Percentiles rank a stretch among this genome's conserved stretches.
Evolutionary conservation across 2,797 vertebrate species (phyloP).

Genomic region (Anas flavirostris): DNA sequence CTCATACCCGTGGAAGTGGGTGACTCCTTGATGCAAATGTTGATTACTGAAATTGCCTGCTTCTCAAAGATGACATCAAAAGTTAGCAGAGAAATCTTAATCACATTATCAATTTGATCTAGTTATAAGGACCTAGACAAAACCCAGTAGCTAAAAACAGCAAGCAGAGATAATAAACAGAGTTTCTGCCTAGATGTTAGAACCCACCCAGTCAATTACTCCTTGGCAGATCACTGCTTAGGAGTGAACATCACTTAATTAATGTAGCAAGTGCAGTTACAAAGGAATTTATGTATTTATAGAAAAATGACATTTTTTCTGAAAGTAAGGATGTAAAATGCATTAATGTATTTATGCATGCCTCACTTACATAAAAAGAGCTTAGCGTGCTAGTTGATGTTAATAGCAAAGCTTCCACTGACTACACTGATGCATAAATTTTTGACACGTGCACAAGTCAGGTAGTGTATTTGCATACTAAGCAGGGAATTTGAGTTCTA

Average conservation of each 20-base stretch:
- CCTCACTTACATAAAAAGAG: slow-evolving; percentile 23
- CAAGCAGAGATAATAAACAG: background rate
- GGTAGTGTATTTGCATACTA: slow-evolving; percentile 50
- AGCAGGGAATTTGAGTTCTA: slow-evolving; percentile 17
- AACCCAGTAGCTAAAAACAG: background rate
- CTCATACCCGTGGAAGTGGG: background rate
- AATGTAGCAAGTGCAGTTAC: slow-evolving; percentile 12
- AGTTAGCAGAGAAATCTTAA: background rate
- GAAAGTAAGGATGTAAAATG: slow-evolving; percentile 24
- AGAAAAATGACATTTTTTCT: background rate
- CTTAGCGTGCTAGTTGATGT: slow-evolving; percentile 21
- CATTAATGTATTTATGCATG: slow-evolving; percentile 33
- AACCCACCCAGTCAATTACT: background rate
- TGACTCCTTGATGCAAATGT: background rate
- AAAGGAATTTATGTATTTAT: slow-evolving; percentile 22
- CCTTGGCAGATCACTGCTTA: background rate
- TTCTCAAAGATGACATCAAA: background rate
- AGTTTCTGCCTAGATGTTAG: background rate
- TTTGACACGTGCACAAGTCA: slow-evolving; percentile 55
- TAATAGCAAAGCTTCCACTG: slow-evolving; percentile 33
- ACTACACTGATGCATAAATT: slow-evolving; percentile 19
- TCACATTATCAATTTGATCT: background rate
- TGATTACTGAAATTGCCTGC: background rate
- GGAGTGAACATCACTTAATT: slow-evolving; percentile 35
- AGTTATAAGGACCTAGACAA: background rate